Percentiles rank a stretch among this genome's conserved stretches.
Conservation (phyloP, 2,113 vertebrate species). For the Miniopterus natalensis region DNA sequence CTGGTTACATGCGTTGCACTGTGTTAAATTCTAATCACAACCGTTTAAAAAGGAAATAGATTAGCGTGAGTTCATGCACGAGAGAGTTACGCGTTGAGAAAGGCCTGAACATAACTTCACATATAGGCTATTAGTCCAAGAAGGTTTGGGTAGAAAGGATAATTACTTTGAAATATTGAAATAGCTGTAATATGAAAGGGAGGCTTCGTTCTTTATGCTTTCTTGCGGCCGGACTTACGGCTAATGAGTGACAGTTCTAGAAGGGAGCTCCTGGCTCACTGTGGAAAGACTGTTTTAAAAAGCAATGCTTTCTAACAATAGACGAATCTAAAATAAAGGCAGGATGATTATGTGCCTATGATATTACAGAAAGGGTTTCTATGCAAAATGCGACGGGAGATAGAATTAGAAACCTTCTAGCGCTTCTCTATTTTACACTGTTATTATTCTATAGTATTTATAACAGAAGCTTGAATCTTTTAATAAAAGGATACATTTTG, state of each 20-base stretch:
- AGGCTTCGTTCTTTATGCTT: constrained; percentile 30
- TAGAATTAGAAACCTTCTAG: background rate
- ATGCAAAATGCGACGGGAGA: background rate
- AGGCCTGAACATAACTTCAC: background rate
- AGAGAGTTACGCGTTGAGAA: background rate
- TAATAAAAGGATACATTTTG: constrained; percentile 33
- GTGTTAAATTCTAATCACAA: background rate
- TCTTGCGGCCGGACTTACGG: background rate
- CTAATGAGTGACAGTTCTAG: background rate
- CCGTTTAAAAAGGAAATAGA: constrained; percentile 1
- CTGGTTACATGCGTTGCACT: background rate
- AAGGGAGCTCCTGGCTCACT: background rate
- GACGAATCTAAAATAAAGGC: background rate
- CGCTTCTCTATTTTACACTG: background rate
- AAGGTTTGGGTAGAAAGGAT: constrained; percentile 11
- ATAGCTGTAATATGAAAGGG: constrained; percentile 1
- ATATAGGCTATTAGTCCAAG: background rate
- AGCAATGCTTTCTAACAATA: constrained; percentile 34
- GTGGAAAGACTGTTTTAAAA: constrained; percentile 16
- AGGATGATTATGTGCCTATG: constrained; percentile 2
- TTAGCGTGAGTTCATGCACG: background rate
- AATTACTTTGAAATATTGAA: constrained; percentile 48
- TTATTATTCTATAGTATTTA: constrained; percentile 41
- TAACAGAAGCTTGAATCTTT: background rate
- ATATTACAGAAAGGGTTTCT: background rate